Conservation (phyloP, 2,888 invertebrate genomes). For the Druceiella hillmani region DNA sequence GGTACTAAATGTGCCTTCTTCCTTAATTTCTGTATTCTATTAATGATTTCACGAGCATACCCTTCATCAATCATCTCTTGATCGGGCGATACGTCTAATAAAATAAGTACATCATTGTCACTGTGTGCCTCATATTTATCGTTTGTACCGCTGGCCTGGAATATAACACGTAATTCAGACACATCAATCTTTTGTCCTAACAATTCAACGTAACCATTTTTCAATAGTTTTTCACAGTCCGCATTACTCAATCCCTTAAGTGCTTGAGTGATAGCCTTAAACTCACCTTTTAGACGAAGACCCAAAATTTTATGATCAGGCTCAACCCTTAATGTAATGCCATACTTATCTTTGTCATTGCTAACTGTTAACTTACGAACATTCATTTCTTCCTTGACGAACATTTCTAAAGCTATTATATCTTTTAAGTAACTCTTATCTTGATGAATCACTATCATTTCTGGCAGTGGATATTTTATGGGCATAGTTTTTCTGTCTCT, state of each 20-base stretch:
- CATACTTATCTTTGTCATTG: slow-evolving; percentile 87
- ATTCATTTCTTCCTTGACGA: slow-evolving; percentile 91
- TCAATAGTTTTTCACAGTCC: slow-evolving; percentile 71
- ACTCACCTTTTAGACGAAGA: slow-evolving; percentile 80
- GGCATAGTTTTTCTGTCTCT: slow-evolving; percentile 92
- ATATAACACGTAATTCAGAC: slow-evolving; percentile 78
- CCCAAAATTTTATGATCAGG: slow-evolving; percentile 93
- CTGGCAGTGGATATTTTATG: slow-evolving; percentile 93
- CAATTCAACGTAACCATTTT: slow-evolving; percentile 65
- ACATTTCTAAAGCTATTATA: slow-evolving; percentile 71
- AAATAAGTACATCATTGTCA: slow-evolving; percentile 82
- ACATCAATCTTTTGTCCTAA: slow-evolving; percentile 71
- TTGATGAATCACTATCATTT: slow-evolving; percentile 92
- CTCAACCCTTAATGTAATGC: slow-evolving; percentile 85
- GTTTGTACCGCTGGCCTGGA: slow-evolving; percentile 60
- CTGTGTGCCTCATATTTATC: slow-evolving; percentile 86
- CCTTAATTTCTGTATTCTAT: slow-evolving; percentile 90
- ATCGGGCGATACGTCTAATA: slow-evolving; percentile 86
- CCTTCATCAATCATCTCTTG: slow-evolving; percentile 92
- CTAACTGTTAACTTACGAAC: slow-evolving; percentile 79
- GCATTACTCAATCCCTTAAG: slow-evolving; percentile 74
- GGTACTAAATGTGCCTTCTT: slow-evolving; percentile 93
- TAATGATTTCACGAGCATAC: slow-evolving; percentile 90
- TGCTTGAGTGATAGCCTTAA: slow-evolving; percentile 78
- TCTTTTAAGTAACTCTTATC: slow-evolving; percentile 72